Percentiles rank a stretch among this genome's conserved stretches.
Evolutionary conservation across 1,140 invertebrate species (phyloP).

Genomic region (Habropoda laboriosa): DNA sequence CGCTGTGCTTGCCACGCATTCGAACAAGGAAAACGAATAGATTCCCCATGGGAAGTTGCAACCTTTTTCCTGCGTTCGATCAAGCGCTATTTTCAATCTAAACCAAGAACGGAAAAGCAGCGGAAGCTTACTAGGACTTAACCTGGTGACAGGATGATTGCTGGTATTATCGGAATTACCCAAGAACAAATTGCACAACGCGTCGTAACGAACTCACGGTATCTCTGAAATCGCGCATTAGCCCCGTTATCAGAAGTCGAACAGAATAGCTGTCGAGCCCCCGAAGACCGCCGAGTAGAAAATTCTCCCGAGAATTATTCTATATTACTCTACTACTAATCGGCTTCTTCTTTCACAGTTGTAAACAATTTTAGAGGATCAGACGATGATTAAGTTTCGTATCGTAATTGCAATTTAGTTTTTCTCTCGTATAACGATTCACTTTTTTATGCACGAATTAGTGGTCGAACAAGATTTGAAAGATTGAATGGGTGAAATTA

Average conservation of each 20-base stretch:
- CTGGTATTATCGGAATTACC: slow-evolving; percentile 79
- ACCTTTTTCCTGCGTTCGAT: slow-evolving; percentile 64
- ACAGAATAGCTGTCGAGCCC: slow-evolving; percentile 21
- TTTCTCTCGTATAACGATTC: too few species aligned
- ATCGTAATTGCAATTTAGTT: too few species aligned
- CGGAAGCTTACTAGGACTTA: slow-evolving; percentile 76
- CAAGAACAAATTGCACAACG: slow-evolving; percentile 72
- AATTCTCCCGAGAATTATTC: slow-evolving; percentile 18
- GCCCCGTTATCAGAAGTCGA: slow-evolving; percentile 52
- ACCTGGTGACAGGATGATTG: slow-evolving; percentile 79
- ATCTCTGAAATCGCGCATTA: slow-evolving; percentile 75
- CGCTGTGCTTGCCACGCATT: slow-evolving; percentile 12
- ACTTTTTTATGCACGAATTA: too few species aligned
- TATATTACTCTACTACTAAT: too few species aligned
- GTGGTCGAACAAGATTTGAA: too few species aligned
- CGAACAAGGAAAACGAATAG: slow-evolving; percentile 74
- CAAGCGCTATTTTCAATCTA: slow-evolving; percentile 25
- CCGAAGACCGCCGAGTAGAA: slow-evolving; percentile 24
- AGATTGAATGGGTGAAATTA: too few species aligned
- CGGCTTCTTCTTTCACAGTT: too few species aligned
- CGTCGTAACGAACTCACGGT: slow-evolving; percentile 76
- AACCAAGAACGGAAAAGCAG: slow-evolving; percentile 68
- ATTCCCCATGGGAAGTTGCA: slow-evolving; percentile 77
- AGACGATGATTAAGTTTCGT: too few species aligned
- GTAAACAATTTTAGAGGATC: too few species aligned